These are phyloP conservation scores for Tetropium fuscum DNA, from an alignment of 2,888 invertebrate genomes.

Conservation along the genomic window DNA sequence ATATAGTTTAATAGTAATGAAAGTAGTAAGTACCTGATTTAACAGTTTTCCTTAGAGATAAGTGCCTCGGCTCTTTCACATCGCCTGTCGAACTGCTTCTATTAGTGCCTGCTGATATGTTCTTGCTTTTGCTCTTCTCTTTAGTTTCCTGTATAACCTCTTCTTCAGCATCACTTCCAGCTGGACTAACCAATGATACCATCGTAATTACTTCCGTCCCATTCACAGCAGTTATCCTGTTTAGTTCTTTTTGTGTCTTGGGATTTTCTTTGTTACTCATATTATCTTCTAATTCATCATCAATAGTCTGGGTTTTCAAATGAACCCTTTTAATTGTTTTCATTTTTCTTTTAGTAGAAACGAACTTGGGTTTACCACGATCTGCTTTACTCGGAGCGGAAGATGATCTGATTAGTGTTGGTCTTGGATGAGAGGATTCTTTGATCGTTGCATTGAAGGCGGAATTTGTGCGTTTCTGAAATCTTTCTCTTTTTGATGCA, in stretches of 20 bases:
- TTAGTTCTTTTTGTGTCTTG: constrained; percentile 45
- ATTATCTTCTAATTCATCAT: constrained; percentile 35
- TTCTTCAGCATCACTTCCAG: constrained; percentile 74
- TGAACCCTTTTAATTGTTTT: constrained; percentile 48
- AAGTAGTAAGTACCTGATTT: constrained; percentile 59
- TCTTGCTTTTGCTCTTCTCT: constrained; percentile 36
- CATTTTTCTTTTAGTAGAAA: constrained; percentile 57
- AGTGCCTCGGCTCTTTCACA: constrained; percentile 48
- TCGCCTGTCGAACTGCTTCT: constrained; percentile 39
- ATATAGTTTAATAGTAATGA: not conserved
- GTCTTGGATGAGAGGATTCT: constrained; percentile 48
- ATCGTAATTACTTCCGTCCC: constrained; percentile 71
- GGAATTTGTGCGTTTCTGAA: constrained; percentile 62
- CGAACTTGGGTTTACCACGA: constrained; percentile 53
- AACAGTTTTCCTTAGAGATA: constrained; percentile 60
- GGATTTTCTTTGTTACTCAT: constrained; percentile 40
- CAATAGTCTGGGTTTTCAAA: constrained; percentile 23
- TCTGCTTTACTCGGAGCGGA: constrained; percentile 56
- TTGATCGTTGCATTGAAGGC: constrained; percentile 56
- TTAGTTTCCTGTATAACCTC: constrained; percentile 61
- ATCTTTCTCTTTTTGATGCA: constrained; percentile 57
- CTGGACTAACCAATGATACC: constrained; percentile 76
- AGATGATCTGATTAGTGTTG: constrained; percentile 58
- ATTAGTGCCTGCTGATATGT: constrained; percentile 29
- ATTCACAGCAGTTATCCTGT: constrained; percentile 49